Percentiles rank a stretch among this genome's conserved stretches.
These are phyloP conservation scores for Whitmania pigra DNA, from an alignment of 1,140 invertebrate species.

Conservation along the genomic window DNA sequence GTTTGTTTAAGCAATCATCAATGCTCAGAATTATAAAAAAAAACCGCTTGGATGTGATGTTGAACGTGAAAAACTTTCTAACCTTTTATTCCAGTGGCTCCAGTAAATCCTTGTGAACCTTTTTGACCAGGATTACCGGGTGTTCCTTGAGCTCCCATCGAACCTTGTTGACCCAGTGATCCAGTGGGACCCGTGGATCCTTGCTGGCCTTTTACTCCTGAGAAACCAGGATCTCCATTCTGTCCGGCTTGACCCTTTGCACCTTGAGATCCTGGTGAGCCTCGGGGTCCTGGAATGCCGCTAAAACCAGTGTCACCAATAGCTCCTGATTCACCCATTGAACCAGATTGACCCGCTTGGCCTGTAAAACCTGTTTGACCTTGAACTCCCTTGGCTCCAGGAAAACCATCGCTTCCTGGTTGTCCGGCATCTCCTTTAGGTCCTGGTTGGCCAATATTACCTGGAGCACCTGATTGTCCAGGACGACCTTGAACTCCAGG, in stretches of 20 bases:
- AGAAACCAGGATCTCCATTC: not conserved
- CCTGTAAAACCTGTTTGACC: constrained; percentile 22
- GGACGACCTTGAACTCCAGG: constrained; percentile 8
- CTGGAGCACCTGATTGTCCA: constrained; percentile 2
- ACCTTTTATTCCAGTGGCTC: not conserved
- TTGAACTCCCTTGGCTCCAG: constrained; percentile 15
- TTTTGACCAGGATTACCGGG: constrained; percentile 5
- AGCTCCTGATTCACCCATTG: constrained; percentile 12
- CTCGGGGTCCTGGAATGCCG: constrained; percentile 4
- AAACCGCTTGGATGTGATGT: not conserved
- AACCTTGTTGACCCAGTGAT: constrained; percentile 17
- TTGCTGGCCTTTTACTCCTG: constrained; percentile 16
- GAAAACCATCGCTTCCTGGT: not conserved
- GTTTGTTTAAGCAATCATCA: not conserved
- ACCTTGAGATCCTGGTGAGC: constrained; percentile 10
- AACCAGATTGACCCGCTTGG: constrained; percentile 21
- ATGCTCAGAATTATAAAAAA: not conserved
- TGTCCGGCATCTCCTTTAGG: not conserved
- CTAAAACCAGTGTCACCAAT: constrained; percentile 2
- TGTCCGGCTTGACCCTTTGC: not conserved
- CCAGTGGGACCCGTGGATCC: constrained; percentile 16
- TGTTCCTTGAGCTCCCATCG: constrained; percentile 7
- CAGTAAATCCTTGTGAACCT: constrained; percentile 2
- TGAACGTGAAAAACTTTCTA: not conserved
- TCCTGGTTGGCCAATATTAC: constrained; percentile 1